These are phyloP conservation scores for Pardosa pseudoannulata DNA, from an alignment of 2,888 invertebrate species.

Conservation along the genomic window DNA sequence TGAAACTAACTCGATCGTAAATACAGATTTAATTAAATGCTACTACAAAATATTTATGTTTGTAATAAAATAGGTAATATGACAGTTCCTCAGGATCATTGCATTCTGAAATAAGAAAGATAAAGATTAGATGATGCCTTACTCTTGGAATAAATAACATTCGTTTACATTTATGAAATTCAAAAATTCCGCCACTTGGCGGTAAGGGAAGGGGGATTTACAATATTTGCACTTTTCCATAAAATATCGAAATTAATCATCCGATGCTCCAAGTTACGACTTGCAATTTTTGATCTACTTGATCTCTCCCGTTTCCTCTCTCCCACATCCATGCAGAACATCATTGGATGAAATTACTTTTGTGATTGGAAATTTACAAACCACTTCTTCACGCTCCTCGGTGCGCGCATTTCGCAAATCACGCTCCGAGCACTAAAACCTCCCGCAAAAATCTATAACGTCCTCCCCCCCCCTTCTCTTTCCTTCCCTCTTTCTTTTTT, in stretches of 20 bases:
- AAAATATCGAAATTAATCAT: slow-evolving; percentile 6
- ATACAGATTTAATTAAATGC: too few species aligned
- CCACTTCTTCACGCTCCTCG: slow-evolving; percentile 47
- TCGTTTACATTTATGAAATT: too few species aligned
- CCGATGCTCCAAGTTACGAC: not conserved
- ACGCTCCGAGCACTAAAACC: slow-evolving; percentile 7
- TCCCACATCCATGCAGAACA: not conserved
- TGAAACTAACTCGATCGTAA: too few species aligned
- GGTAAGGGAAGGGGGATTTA: too few species aligned
- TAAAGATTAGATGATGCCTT: too few species aligned
- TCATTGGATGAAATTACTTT: slow-evolving; percentile 69
- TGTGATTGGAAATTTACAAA: slow-evolving; percentile 70
- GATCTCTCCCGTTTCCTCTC: not conserved
- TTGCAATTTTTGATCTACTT: slow-evolving; percentile 7
- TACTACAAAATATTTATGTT: too few species aligned
- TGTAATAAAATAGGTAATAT: too few species aligned
- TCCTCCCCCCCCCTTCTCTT: slow-evolving; percentile 1
- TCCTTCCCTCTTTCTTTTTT: too few species aligned
- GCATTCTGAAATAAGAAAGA: too few species aligned
- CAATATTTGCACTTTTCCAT: not conserved
- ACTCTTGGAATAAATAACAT: too few species aligned
- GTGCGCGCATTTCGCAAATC: slow-evolving; percentile 3
- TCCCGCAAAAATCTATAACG: slow-evolving; percentile 16
- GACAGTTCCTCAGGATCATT: too few species aligned
- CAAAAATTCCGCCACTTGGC: too few species aligned